phyloP scores from a whole-genome alignment of 1,140 invertebrate genomes.

The Drosophila biarmipes region DNA sequence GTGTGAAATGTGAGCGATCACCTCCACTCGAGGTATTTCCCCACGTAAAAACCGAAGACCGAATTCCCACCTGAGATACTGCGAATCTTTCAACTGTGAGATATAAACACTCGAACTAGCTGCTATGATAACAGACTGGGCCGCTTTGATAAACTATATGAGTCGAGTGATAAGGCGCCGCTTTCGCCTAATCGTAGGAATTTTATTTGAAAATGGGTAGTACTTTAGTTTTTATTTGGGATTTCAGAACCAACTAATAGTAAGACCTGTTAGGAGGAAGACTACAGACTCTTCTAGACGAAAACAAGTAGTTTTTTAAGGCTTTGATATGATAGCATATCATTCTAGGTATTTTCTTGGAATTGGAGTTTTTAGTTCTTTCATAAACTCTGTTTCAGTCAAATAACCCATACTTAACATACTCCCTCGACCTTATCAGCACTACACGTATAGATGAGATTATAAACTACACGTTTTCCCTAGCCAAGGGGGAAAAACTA shows the following conservation, averaged over 20 bases:
- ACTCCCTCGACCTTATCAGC: background rate
- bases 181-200: background rate
- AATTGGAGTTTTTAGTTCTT: no score
- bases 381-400: no score
- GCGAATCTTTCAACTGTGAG: conserved; percentile 22
- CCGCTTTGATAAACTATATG: background rate
- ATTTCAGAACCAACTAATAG: background rate
- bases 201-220: background rate
- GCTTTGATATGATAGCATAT: no score
- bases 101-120: conserved; percentile 2
- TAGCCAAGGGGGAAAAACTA: background rate
- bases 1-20: background rate
- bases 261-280: no score
- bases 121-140: background rate
- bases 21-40: conserved; percentile 28
- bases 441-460: background rate
- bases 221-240: no score
- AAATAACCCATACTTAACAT: no score
- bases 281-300: no score
- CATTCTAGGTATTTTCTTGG: no score
- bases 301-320: no score
- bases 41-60: conserved; percentile 11
- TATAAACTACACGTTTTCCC: background rate
- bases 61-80: conserved; percentile 23
- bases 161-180: conserved; percentile 1